phyloP scores from a whole-genome alignment of 2,113 vertebrate genomes.

The Corynorhinus townsendii region DNA sequence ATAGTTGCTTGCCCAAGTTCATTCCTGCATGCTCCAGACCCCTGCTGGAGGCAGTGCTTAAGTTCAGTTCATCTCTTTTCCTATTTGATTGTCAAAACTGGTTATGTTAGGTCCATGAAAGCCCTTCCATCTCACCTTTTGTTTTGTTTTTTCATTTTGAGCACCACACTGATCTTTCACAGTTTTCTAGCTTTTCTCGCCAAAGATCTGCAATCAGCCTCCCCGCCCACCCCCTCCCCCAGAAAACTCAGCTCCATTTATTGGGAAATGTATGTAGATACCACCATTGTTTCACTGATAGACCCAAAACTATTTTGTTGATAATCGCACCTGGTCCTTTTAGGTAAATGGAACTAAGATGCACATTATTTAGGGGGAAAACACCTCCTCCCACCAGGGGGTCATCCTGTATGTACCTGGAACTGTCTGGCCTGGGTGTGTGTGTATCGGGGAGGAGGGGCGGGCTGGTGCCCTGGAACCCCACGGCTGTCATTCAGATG shows the following conservation, averaged over 20 bases:
- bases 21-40: no score
- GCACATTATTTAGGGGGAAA: neutral
- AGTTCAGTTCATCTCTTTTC: neutral
- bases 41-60: no score
- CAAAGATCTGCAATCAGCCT: neutral
- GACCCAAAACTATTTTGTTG: neutral
- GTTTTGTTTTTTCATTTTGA: no score
- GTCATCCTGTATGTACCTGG: no score
- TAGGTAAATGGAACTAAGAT: neutral
- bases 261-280: neutral
- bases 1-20: no score
- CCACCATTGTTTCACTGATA: neutral
- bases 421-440: no score
- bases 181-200: no score
- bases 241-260: neutral
- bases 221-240: no score
- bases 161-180: no score
- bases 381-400: neutral
- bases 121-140: neutral
- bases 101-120: neutral
- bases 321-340: neutral
- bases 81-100: neutral
- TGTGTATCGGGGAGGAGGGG: no score
- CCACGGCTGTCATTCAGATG: no score
- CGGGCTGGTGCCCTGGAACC: no score